Percentiles rank a stretch among this genome's conserved stretches.
Evolutionary conservation across 2,888 invertebrate species (phyloP).

Genomic region (Drosophila mettleri): DNA sequence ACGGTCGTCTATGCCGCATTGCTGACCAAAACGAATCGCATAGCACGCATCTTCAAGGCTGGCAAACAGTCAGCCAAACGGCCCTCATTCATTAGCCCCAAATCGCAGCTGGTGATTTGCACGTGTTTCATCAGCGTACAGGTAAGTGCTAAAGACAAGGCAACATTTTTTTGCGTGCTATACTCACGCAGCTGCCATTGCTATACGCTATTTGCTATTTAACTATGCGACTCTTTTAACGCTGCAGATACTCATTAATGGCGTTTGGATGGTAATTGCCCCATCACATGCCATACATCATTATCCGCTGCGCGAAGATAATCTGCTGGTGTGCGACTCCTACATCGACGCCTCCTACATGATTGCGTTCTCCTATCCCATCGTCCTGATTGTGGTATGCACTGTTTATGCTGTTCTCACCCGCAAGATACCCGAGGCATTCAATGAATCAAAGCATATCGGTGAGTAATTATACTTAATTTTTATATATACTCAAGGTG

Average conservation of each 20-base stretch:
- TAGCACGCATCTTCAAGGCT: slow-evolving; percentile 98
- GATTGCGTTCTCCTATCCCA: slow-evolving; percentile 97
- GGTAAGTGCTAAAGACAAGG: slow-evolving; percentile 85
- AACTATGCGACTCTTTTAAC: slow-evolving; percentile 1
- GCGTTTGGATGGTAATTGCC: slow-evolving; percentile 95
- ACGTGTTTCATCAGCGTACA: slow-evolving; percentile 94
- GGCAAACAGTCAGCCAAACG: slow-evolving; percentile 97
- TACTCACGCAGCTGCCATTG: neutral
- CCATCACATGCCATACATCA: slow-evolving; percentile 96
- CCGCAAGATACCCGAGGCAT: slow-evolving; percentile 98
- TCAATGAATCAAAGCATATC: slow-evolving; percentile 99
- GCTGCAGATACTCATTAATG: slow-evolving; percentile 92
- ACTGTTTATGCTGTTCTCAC: slow-evolving; percentile 98
- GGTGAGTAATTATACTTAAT: slow-evolving; percentile 87
- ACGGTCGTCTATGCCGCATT: slow-evolving; percentile 98
- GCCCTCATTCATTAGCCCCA: slow-evolving; percentile 96
- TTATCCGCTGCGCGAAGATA: slow-evolving; percentile 96
- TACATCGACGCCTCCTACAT: slow-evolving; percentile 97
- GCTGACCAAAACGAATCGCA: slow-evolving; percentile 98
- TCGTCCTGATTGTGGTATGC: slow-evolving; percentile 94
- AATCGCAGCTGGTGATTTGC: slow-evolving; percentile 96
- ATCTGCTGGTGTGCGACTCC: slow-evolving; percentile 96
- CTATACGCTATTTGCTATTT: too few species aligned
- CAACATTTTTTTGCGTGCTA: too few species aligned
- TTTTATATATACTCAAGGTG: slow-evolving; percentile 4